A percentile compares a stretch with the other conserved stretches of the same genome.
These are phyloP conservation scores for Petrocephalus microphthalmus DNA, from an alignment of 2,113 vertebrate genomes.

Conservation along the genomic window DNA sequence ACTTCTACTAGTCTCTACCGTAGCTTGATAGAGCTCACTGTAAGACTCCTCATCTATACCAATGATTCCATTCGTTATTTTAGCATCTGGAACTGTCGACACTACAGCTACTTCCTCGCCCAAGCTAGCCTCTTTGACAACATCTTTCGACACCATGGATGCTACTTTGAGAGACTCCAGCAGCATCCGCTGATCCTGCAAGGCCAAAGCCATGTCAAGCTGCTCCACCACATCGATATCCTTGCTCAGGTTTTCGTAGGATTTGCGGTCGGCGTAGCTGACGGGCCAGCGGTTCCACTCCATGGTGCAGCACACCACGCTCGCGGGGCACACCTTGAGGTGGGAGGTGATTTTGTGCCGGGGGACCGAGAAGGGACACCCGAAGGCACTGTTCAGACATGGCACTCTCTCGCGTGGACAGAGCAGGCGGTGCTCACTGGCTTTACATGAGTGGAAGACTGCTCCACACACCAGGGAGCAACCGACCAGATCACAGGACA, in stretches of 20 bases:
- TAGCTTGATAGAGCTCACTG: constrained; percentile 76
- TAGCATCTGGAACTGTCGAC: constrained; percentile 53
- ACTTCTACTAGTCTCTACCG: constrained; percentile 80
- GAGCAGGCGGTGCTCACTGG: constrained; percentile 80
- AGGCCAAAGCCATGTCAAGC: constrained; percentile 93
- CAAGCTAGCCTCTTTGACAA: constrained; percentile 61
- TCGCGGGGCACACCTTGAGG: constrained; percentile 85
- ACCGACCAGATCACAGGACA: constrained; percentile 86
- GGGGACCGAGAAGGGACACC: constrained; percentile 82
- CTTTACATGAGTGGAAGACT: constrained; percentile 91
- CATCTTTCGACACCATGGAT: constrained; percentile 78
- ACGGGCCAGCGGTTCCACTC: constrained; percentile 99
- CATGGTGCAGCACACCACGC: constrained; percentile 97
- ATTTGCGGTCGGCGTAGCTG: constrained; percentile 91
- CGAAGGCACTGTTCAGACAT: constrained; percentile 86
- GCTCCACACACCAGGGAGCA: constrained; percentile 91
- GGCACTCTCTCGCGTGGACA: constrained; percentile 90
- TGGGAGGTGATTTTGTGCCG: constrained; percentile 90
- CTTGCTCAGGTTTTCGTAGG: constrained; percentile 91
- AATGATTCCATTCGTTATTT: constrained; percentile 62
- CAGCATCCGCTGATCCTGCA: constrained; percentile 97
- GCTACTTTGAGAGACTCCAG: constrained; percentile 91
- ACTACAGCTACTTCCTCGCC: constrained; percentile 65
- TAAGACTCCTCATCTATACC: constrained; percentile 81
- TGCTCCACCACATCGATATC: constrained; percentile 93